Evolutionary conservation across 1,140 invertebrate genomes (phyloP).

Genomic region (Cotesia glomerata): DNA sequence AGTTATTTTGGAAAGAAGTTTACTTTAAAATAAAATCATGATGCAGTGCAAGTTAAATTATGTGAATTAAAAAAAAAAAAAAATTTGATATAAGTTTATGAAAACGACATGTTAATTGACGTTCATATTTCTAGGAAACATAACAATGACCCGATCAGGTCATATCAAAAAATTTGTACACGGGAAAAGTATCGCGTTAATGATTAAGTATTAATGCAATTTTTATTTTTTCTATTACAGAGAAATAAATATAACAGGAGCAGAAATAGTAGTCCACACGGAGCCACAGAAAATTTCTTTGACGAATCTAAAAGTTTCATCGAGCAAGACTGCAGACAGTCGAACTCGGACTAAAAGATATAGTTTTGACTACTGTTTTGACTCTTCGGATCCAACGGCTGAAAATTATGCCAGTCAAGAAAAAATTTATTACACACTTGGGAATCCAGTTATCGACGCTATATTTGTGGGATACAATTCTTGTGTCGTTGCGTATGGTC

Average conservation of each 20-base stretch:
- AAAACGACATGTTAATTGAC: too few relatives aligned
- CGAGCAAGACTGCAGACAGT: conserved; percentile 70
- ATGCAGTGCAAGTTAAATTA: too few relatives aligned
- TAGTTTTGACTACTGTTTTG: conserved; percentile 76
- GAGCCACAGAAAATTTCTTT: conserved; percentile 43
- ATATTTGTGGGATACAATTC: conserved; percentile 67
- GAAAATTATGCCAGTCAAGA: conserved; percentile 70
- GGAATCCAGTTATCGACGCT: conserved; percentile 68
- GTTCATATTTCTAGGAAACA: too few relatives aligned
- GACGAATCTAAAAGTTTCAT: conserved; percentile 66
- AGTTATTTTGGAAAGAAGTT: too few relatives aligned
- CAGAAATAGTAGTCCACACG: conserved; percentile 43
- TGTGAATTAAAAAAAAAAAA: too few relatives aligned
- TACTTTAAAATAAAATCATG: too few relatives aligned
- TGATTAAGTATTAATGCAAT: background rate
- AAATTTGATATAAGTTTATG: too few relatives aligned
- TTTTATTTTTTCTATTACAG: conserved; percentile 29
- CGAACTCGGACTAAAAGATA: conserved; percentile 71
- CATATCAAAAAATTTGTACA: too few relatives aligned
- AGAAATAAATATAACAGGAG: conserved; percentile 45
- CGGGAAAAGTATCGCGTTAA: too few relatives aligned
- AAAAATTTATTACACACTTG: conserved; percentile 72
- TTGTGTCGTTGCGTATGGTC: conserved; percentile 79
- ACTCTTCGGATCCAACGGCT: conserved; percentile 64
- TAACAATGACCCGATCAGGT: too few relatives aligned